These are phyloP conservation scores for Panzeria rudis DNA, from an alignment of 2,888 invertebrate species.

Conservation along the genomic window DNA sequence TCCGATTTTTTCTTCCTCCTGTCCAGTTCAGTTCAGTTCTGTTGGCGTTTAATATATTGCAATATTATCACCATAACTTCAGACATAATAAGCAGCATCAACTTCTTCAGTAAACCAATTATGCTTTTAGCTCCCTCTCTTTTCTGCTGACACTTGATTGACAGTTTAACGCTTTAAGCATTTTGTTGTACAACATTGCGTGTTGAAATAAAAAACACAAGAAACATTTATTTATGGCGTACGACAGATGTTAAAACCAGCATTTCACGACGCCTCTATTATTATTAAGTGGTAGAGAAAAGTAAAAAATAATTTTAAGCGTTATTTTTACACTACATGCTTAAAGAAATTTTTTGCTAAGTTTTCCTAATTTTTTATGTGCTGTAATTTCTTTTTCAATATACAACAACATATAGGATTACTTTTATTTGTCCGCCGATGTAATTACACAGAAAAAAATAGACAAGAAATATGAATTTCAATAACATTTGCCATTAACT, in stretches of 20 bases:
- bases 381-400: too few relatives aligned
- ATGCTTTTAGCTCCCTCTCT: background rate
- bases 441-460: too few relatives aligned
- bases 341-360: too few relatives aligned
- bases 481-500: too few relatives aligned
- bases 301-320: conserved; percentile 25
- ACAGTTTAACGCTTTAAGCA: conserved; percentile 48
- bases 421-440: too few relatives aligned
- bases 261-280: too few relatives aligned
- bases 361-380: too few relatives aligned
- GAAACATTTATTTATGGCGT: conserved; percentile 53
- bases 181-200: conserved; percentile 15
- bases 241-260: conserved; percentile 45
- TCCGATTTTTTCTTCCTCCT: background rate
- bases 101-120: background rate
- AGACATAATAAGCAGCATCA: background rate
- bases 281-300: background rate
- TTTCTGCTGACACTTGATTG: conserved; percentile 37
- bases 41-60: background rate
- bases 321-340: too few relatives aligned
- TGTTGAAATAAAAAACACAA: conserved; percentile 8
- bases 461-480: too few relatives aligned
- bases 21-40: background rate
- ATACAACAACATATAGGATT: too few relatives aligned
- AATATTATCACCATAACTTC: background rate